These are phyloP conservation scores for Pogonophryne albipinna DNA, from an alignment of 2,797 vertebrate species.

Conservation along the genomic window DNA sequence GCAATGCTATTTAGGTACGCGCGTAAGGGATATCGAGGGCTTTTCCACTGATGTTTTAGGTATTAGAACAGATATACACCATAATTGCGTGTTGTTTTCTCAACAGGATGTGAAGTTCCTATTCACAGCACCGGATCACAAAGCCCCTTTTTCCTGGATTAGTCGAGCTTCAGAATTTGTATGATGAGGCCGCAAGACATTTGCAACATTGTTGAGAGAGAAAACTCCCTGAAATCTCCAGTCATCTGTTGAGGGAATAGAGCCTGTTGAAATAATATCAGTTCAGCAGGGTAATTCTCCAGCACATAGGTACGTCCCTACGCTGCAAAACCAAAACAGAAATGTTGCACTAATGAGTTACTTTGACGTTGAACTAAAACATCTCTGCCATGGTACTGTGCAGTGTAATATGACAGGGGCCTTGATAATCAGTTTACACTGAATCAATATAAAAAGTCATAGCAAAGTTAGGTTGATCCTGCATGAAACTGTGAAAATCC, in stretches of 20 bases:
- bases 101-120: constrained; percentile 62
- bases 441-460: constrained; percentile 70
- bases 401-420: constrained; percentile 49
- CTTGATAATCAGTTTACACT: constrained; percentile 66
- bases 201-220: constrained; percentile 73
- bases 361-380: constrained; percentile 62
- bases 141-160: constrained; percentile 63
- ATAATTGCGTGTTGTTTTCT: constrained; percentile 77
- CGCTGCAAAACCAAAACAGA: constrained; percentile 57
- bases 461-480: constrained; percentile 59
- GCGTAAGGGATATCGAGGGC: constrained; percentile 76
- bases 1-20: constrained; percentile 79
- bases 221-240: constrained; percentile 77
- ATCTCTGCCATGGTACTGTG: constrained; percentile 26
- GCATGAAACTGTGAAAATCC: constrained; percentile 55
- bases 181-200: constrained; percentile 71
- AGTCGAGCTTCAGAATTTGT: constrained; percentile 60
- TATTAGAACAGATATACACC: constrained; percentile 71
- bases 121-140: constrained; percentile 65
- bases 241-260: constrained; percentile 62
- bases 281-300: constrained; percentile 56
- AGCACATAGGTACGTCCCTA: constrained; percentile 41
- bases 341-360: constrained; percentile 65
- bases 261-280: constrained; percentile 73
- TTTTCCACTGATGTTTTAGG: constrained; percentile 77